Evolutionary conservation across 2,888 invertebrate species (phyloP).

Genomic region (Gortyna flavago): DNA sequence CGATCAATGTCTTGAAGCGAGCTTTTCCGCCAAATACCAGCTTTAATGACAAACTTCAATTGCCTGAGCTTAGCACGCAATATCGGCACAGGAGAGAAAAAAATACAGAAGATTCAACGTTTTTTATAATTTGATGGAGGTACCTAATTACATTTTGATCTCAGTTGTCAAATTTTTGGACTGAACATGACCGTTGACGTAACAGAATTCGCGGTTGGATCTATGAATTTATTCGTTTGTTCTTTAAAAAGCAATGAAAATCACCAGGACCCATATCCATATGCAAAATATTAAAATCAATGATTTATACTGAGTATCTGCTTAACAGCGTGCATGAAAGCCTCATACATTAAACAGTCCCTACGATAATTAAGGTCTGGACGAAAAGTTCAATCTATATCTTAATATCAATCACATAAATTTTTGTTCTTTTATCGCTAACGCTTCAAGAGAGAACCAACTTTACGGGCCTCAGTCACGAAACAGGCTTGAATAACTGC

Average conservation of each 20-base stretch:
- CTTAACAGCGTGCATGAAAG: neutral
- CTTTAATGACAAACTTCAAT: slow-evolving; percentile 41
- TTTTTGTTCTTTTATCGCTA: slow-evolving; percentile 43
- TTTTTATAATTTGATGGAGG: neutral
- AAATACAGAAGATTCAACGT: neutral
- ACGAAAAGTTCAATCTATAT: slow-evolving; percentile 15
- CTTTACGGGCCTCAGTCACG: slow-evolving; percentile 51
- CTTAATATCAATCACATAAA: slow-evolving; percentile 51
- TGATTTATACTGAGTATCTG: neutral
- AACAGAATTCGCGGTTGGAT: neutral
- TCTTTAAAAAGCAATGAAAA: neutral
- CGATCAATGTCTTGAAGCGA: slow-evolving; percentile 37
- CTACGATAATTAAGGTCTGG: slow-evolving; percentile 9
- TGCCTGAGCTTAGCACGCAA: slow-evolving; percentile 31
- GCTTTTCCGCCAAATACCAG: slow-evolving; percentile 46
- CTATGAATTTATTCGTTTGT: neutral
- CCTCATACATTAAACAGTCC: slow-evolving; percentile 14
- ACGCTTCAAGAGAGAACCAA: slow-evolving; percentile 18
- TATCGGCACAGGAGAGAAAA: neutral
- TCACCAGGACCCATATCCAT: neutral
- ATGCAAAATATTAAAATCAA: neutral
- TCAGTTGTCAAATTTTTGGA: neutral
- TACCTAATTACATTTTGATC: neutral
- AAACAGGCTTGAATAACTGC: slow-evolving; percentile 24
- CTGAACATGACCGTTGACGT: neutral